Conservation (phyloP, 2,797 vertebrate genomes). For the Sarcoramphus papa region DNA sequence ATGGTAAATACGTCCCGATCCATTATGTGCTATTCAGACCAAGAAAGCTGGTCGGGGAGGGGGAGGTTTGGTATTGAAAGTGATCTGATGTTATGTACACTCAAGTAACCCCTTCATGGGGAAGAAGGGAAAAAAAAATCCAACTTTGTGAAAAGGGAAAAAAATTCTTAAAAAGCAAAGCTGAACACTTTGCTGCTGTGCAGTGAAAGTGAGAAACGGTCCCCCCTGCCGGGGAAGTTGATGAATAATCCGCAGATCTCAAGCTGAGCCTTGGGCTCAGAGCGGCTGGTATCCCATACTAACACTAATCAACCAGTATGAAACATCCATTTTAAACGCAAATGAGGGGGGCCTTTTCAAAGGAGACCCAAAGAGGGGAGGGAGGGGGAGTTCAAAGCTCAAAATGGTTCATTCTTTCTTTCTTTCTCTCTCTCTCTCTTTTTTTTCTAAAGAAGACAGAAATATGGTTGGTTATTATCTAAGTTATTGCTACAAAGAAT, state of each 20-base stretch:
- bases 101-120: not conserved
- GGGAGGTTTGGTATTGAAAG: not conserved
- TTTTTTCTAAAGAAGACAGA: constrained; percentile 62
- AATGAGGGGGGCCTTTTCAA: constrained; percentile 76
- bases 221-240: constrained; percentile 81
- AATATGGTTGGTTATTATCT: constrained; percentile 75
- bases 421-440: not conserved
- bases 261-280: constrained; percentile 76
- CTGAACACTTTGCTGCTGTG: constrained; percentile 57
- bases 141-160: constrained; percentile 50
- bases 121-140: not conserved
- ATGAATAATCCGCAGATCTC: constrained; percentile 82
- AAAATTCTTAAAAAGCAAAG: constrained; percentile 51
- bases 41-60: not conserved
- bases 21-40: not conserved
- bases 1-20: not conserved
- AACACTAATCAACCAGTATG: constrained; percentile 75
- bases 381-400: constrained; percentile 74
- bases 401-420: constrained; percentile 61
- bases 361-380: constrained; percentile 53
- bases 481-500: constrained; percentile 77
- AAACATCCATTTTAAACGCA: constrained; percentile 78
- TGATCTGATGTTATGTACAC: not conserved
- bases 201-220: constrained; percentile 70
- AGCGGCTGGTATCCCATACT: constrained; percentile 74